These are phyloP conservation scores for Ischnura elegans DNA, from an alignment of 2,888 invertebrate species.

Conservation along the genomic window DNA sequence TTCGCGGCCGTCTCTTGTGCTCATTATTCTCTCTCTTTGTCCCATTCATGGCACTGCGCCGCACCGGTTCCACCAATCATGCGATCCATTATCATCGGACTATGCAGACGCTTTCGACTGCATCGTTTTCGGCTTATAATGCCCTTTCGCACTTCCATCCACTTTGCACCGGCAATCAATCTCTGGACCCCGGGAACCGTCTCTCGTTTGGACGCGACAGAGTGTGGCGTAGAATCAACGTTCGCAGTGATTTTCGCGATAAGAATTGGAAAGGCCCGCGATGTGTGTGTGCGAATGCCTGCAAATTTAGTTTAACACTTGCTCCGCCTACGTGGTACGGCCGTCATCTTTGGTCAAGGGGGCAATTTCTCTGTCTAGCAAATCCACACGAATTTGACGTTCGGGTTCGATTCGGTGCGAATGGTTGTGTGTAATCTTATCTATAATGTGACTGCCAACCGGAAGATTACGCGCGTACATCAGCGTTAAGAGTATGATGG, in stretches of 20 bases:
- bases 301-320: background rate
- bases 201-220: background rate
- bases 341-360: background rate
- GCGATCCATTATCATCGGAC: conserved; percentile 19
- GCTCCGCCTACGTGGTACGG: background rate
- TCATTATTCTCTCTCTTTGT: background rate
- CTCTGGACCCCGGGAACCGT: background rate
- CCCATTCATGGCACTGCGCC: background rate
- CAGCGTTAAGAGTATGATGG: background rate
- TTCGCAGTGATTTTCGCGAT: background rate
- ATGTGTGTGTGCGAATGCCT: background rate
- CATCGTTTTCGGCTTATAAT: conserved; percentile 59
- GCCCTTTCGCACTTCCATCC: conserved; percentile 37
- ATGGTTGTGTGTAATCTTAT: background rate
- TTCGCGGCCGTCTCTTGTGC: background rate
- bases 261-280: background rate
- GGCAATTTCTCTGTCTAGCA: background rate
- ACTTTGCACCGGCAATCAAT: conserved; percentile 58
- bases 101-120: conserved; percentile 41
- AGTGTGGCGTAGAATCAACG: background rate
- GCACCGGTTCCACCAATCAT: conserved; percentile 33
- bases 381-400: background rate
- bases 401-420: background rate
- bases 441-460: conserved; percentile 30
- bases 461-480: conserved; percentile 17